Percentiles rank a stretch among this genome's conserved stretches.
phyloP scores from a whole-genome alignment of 2,113 vertebrate species.

The Orientallactaga bullata region DNA sequence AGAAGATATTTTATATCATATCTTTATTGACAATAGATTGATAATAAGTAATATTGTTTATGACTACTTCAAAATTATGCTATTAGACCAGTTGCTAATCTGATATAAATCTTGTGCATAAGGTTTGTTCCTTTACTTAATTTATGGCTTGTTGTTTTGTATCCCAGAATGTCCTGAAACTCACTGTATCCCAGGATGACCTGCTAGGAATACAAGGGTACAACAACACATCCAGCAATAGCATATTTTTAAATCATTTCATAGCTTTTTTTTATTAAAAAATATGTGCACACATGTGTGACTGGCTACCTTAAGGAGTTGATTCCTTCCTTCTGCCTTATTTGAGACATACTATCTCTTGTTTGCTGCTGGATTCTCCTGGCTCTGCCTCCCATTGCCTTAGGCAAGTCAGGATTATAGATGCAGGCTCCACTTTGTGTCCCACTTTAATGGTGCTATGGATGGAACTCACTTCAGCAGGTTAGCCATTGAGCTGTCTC shows the following conservation, averaged over 20 bases:
- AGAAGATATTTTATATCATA: not conserved
- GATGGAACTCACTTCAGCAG: not conserved
- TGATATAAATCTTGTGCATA: not conserved
- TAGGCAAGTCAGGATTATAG: too few relatives aligned
- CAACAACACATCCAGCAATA: not conserved
- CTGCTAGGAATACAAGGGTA: not conserved
- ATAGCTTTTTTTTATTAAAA: slow-evolving; percentile 26
- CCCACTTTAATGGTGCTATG: too few relatives aligned
- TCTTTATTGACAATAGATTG: not conserved
- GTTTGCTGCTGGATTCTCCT: too few relatives aligned
- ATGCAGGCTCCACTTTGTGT: too few relatives aligned
- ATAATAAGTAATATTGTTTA: not conserved
- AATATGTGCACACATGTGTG: not conserved
- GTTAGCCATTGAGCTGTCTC: not conserved
- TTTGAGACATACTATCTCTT: too few relatives aligned
- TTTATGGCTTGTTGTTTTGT: not conserved
- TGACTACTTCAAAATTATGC: not conserved
- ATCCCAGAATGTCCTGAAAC: not conserved
- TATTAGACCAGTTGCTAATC: not conserved
- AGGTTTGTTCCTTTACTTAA: not conserved
- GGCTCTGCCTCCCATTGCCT: too few relatives aligned
- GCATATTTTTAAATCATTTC: slow-evolving; percentile 20
- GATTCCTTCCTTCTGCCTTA: too few relatives aligned
- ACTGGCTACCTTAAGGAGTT: too few relatives aligned
- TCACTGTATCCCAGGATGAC: not conserved